These are phyloP conservation scores for Macropis europaea DNA, from an alignment of 2,888 invertebrate genomes.

Conservation along the genomic window DNA sequence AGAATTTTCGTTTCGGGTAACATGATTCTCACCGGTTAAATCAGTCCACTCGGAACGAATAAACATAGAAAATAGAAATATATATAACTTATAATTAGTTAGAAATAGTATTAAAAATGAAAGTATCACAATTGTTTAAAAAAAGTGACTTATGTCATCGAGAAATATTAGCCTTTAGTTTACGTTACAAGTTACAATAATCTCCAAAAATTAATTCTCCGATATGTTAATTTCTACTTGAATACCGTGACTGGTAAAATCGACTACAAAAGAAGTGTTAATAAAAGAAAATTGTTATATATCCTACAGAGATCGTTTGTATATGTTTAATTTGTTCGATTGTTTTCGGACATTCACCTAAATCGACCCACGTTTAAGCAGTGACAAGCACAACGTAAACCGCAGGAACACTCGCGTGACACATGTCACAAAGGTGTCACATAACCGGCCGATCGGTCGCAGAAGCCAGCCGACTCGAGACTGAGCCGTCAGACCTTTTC, in stretches of 20 bases:
- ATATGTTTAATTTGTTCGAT: background rate
- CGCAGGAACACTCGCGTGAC: conserved; percentile 59
- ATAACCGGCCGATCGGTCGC: conserved; percentile 55
- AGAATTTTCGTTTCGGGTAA: background rate
- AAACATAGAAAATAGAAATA: no score
- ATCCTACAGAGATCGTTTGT: no score
- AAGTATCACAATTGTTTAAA: no score
- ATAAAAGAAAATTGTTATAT: no score
- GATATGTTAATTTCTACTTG: background rate
- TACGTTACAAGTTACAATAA: no score
- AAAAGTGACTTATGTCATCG: no score
- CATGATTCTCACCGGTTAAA: no score
- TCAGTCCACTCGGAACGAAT: no score
- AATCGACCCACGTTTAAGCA: conserved; percentile 60
- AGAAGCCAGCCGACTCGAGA: conserved; percentile 65
- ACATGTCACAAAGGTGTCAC: conserved; percentile 63
- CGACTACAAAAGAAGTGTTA: background rate
- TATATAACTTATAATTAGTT: no score
- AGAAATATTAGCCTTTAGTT: background rate
- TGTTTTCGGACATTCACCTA: conserved; percentile 55
- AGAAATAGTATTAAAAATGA: no score
- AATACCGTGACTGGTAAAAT: background rate
- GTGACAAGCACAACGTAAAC: conserved; percentile 48
- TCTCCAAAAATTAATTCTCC: no score
- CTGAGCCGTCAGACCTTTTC: conserved; percentile 52